These are phyloP conservation scores for Otus sunia DNA, from an alignment of 2,113 vertebrate genomes.

Conservation along the genomic window DNA sequence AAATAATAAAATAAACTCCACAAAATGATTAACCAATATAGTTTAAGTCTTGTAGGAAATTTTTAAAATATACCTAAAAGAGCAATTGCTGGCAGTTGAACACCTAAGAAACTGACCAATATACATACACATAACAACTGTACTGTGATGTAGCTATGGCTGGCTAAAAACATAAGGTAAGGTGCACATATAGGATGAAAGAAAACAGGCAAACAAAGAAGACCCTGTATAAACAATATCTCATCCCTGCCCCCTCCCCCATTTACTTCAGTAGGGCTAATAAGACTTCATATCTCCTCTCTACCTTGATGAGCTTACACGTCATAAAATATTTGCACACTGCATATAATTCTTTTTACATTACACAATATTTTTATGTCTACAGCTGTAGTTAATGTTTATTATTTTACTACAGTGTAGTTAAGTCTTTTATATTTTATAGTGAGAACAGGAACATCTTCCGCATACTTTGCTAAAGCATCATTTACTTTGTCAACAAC, in stretches of 20 bases:
- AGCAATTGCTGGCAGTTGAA: neutral
- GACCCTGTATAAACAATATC: neutral
- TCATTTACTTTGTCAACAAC: neutral
- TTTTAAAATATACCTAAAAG: neutral
- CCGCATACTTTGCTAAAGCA: neutral
- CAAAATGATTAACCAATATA: neutral
- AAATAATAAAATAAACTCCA: neutral
- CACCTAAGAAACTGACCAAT: neutral
- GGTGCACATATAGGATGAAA: fast-evolving
- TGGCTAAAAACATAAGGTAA: neutral
- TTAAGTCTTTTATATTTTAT: neutral
- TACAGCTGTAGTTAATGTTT: neutral
- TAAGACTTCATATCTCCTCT: neutral
- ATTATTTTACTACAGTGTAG: neutral
- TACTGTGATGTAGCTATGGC: neutral
- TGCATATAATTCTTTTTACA: neutral
- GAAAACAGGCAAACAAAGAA: neutral
- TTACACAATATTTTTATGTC: neutral
- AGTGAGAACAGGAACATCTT: neutral
- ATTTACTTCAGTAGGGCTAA: neutral
- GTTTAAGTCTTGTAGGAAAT: neutral
- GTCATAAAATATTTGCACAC: neutral
- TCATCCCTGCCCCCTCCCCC: neutral
- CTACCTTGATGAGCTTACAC: fast-evolving
- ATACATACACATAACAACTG: neutral